These are phyloP conservation scores for Hydractinia echinata DNA, from an alignment of 30 jellyfish, hydroid and myxozoan species.

Conservation along the genomic window DNA sequence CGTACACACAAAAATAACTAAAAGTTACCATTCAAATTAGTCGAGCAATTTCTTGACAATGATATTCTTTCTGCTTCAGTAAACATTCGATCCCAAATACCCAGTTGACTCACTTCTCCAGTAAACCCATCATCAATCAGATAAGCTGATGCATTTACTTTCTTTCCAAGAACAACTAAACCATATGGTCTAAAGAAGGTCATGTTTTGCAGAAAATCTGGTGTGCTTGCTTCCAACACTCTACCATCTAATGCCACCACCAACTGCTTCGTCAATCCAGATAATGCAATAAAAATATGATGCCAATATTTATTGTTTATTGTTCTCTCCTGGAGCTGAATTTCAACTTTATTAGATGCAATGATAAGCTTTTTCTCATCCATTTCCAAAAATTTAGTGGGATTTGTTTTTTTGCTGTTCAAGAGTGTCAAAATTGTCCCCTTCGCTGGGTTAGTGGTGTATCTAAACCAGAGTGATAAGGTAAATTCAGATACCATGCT, in stretches of 20 bases:
- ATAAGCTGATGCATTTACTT: constrained; percentile 23
- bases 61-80: constrained; percentile 32
- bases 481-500: constrained; percentile 15
- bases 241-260: constrained; percentile 30
- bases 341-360: background rate
- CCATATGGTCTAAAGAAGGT: constrained; percentile 53
- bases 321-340: background rate
- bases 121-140: constrained; percentile 42
- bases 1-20: background rate
- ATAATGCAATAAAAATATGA: constrained; percentile 16
- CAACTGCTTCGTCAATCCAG: background rate
- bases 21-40: constrained; percentile 63
- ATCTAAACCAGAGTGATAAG: constrained; percentile 35
- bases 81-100: constrained; percentile 62
- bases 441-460: background rate
- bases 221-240: background rate
- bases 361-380: constrained; percentile 38
- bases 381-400: constrained; percentile 22
- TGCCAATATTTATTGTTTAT: constrained; percentile 18
- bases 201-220: background rate
- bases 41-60: constrained; percentile 48
- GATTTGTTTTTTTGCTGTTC: background rate
- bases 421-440: background rate
- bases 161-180: constrained; percentile 45
- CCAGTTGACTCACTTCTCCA: constrained; percentile 85